A percentile compares a stretch with the other conserved stretches of the same genome.
These are phyloP conservation scores for Drosophila gunungcola DNA, from an alignment of 1,140 invertebrate species.

Conservation along the genomic window DNA sequence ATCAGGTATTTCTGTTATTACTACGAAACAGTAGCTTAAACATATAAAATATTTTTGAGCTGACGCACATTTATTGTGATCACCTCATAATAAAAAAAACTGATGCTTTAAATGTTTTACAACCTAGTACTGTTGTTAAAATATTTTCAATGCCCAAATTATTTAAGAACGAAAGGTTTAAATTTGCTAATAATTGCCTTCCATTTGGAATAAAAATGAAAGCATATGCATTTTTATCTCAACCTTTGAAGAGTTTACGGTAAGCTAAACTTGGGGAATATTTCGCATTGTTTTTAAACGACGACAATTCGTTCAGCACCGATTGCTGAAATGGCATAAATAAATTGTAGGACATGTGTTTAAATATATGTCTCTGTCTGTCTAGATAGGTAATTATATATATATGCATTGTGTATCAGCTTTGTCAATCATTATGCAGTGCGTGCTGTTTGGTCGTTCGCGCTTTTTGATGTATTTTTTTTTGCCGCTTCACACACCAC, in stretches of 20 bases:
- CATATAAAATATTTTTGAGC: not conserved
- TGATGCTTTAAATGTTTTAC: no score
- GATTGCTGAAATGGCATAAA: slow-evolving; percentile 20
- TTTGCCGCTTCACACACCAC: slow-evolving; percentile 9
- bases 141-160: no score
- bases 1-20: not conserved
- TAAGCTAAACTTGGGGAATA: slow-evolving; percentile 1
- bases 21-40: not conserved
- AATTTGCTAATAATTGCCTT: no score
- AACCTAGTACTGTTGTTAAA: no score
- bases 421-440: slow-evolving; percentile 58
- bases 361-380: slow-evolving; percentile 23
- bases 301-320: not conserved
- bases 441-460: slow-evolving; percentile 45
- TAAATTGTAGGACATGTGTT: slow-evolving; percentile 39
- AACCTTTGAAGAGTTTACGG: not conserved
- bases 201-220: no score
- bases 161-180: no score
- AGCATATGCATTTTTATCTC: not conserved
- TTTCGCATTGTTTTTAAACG: not conserved
- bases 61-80: not conserved
- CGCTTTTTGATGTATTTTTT: slow-evolving; percentile 37
- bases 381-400: slow-evolving; percentile 32
- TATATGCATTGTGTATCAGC: slow-evolving; percentile 11
- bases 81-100: not conserved